These are phyloP conservation scores for Bradypus variegatus DNA, from an alignment of 2,797 vertebrate species.

Conservation along the genomic window DNA sequence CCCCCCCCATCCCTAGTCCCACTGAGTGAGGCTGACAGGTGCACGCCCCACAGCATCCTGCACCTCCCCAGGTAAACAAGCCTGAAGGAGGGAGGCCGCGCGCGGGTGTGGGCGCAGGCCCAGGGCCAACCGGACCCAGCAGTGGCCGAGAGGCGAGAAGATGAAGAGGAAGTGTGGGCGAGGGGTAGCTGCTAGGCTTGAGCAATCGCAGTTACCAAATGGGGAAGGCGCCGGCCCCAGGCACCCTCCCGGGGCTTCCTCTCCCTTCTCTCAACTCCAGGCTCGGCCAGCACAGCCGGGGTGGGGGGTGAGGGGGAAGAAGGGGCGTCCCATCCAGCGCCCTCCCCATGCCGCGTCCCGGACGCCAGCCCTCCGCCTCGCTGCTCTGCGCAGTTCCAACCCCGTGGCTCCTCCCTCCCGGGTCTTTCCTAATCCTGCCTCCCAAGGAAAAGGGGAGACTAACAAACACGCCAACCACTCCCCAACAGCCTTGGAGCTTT, in stretches of 20 bases:
- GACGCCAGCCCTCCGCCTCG: background rate
- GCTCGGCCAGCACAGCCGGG: background rate
- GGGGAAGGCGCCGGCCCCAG: background rate
- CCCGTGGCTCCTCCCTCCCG: background rate
- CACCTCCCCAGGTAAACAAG: background rate
- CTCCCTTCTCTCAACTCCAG: background rate
- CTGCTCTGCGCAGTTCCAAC: background rate
- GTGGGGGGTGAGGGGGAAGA: too few relatives aligned
- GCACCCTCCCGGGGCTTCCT: background rate
- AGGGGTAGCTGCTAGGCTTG: background rate
- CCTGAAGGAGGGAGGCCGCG: background rate
- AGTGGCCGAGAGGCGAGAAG: background rate
- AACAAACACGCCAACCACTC: background rate
- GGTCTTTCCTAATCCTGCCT: background rate
- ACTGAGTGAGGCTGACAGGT: background rate
- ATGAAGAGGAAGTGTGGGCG: background rate
- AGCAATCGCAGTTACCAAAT: slow-evolving; percentile 1
- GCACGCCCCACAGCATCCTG: background rate
- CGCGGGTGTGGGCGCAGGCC: background rate
- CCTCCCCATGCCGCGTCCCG: too few relatives aligned
- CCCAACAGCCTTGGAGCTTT: background rate
- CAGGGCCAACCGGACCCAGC: background rate
- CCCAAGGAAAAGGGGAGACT: background rate
- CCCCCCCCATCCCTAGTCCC: background rate
- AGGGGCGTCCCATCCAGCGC: background rate